These are phyloP conservation scores for Crotalus horridus DNA, from an alignment of 2,113 vertebrate species.

Conservation along the genomic window DNA sequence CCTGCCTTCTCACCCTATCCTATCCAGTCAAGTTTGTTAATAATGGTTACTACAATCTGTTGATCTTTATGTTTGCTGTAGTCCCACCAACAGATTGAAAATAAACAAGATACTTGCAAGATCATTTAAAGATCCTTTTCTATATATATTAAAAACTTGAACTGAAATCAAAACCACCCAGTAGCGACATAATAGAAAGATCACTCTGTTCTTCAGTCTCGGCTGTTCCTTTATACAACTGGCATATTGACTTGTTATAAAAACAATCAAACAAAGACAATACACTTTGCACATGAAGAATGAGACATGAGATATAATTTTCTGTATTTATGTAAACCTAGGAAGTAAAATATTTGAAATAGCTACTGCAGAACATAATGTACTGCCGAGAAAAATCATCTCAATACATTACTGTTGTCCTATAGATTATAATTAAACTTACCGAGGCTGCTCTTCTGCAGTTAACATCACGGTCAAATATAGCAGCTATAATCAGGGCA, in stretches of 20 bases:
- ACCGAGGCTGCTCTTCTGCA: conserved; percentile 90
- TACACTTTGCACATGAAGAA: background rate
- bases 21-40: background rate
- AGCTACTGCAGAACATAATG: background rate
- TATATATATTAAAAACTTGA: background rate
- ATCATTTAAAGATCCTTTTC: background rate
- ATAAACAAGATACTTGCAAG: background rate
- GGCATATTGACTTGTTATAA: background rate
- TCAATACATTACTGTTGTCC: background rate
- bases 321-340: background rate
- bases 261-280: background rate
- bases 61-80: background rate
- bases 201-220: background rate
- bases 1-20: background rate
- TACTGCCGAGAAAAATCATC: background rate
- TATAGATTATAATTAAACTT: conserved; percentile 73
- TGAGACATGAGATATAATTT: background rate
- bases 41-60: background rate
- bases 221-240: background rate
- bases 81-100: background rate
- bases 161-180: background rate
- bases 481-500: conserved; percentile 79
- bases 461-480: conserved; percentile 85
- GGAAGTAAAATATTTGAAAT: background rate
- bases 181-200: background rate